Base-by-base conservation (phyloP, 2,888 invertebrate species). In the Sinohyriopsis cumingii region DNA sequence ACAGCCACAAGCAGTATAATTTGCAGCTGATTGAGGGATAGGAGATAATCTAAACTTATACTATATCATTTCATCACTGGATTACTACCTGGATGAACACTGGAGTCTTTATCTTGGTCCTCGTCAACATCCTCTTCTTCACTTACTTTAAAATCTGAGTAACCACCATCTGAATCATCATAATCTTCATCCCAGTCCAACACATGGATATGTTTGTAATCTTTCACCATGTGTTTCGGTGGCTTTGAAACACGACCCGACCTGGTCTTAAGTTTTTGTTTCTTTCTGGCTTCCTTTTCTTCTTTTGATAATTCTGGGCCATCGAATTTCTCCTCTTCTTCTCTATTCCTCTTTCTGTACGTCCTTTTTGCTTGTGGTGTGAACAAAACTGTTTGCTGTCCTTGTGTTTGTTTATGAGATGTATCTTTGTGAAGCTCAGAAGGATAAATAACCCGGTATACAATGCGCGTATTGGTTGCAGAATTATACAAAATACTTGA, bases 221-320 rank as follows among this genome's bases (percentile, higher is more conserved):
- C 93, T 74, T 92, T 91, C 24, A 93, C 91, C 92, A 93, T 92
- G 81, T 93, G 92, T 59, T 92, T 91, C 0, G 93, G 93, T 0
- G 93, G 93, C 67, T 92, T 91, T 1, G 92, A 93, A 53, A 93
- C 89, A 63, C 93, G 89, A 7, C 90, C 90, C 20, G 87, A 93
- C 71, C 93, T 87, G 22, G 93, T 93, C 67, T 92, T 89, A 1
- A 92, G 92, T 45, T 91, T 71, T 59, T 88, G 88, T 70, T 89
- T 89, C 75, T 91, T 91, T 71, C 86, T 85, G 20, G 90, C 90
- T 63, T 92, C 91, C 75, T 92, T 92, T 77, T 92, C 92, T 75
- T 91, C 92, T 69, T 84, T 85, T 1, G 87, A 82, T 45, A 90
- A 68, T 69, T 87, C 87, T n/a, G 88, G 87, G 24, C 80, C 83